Base-by-base conservation (phyloP, 2,797 vertebrate species). In the Dicrostonyx torquatus region DNA sequence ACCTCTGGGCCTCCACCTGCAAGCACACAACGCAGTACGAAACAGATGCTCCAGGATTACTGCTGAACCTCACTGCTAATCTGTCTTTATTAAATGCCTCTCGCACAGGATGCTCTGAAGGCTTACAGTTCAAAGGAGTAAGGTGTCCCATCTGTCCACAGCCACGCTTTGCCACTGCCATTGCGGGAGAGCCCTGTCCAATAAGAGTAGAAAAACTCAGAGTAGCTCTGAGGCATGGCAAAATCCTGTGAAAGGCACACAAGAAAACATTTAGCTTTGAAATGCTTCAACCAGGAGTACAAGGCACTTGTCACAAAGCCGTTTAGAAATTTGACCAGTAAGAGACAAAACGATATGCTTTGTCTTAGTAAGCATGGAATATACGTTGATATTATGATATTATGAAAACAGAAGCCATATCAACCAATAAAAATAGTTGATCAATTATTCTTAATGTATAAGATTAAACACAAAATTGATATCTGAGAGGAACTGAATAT, bases 151-250 rank as follows among this genome's bases (percentile, higher is more conserved):
- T 97, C 96, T 3, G 73, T 83, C 97, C 97, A 97, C 78, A 96
- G 94, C 97, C 97, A 97, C 70, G 85, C 64, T 68, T 95, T 87
- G 88, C 79, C 45, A 50, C 86, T 93, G 53, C 93, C 22, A 1
- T 93, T 96, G 82, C 96, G 97, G 22, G 96, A 96, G 3, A 97
- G 95, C 75, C 97, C 97, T 89, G 95, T 97, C 97, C 97, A 97
- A 84, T 97, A 97, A 91, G 97, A 97, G 96, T 97, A 97, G 97
- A 97, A 97, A 96, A 97, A 97, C 92, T 97, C 95, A 89, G 96
- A 97, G 96, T 92, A 95, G 95, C 96, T 97, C 82, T 95, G 95
- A 92, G 92, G 90, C 90, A 97, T 92, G 96, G 95, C 94, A 95
- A 97, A 97, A 26, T 97, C 96, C 97, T 97, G 94, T 70, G 87